Evolutionary conservation across 2,113 vertebrate species (phyloP).

Genomic region (Mormoops blainvillei): DNA sequence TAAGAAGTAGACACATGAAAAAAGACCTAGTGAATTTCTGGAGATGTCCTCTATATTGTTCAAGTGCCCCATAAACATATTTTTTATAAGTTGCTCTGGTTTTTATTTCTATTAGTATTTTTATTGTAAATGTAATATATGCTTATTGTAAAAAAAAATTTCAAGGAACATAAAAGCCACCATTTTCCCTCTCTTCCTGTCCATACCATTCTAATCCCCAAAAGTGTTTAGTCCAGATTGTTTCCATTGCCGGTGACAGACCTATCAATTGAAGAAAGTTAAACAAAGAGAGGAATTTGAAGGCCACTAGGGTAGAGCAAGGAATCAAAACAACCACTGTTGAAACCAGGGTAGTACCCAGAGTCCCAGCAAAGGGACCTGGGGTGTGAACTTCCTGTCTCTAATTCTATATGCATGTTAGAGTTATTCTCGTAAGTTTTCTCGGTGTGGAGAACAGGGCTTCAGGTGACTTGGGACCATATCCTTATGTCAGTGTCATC

Average conservation of each 20-base stretch:
- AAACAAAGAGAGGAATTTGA: background rate
- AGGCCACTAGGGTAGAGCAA: background rate
- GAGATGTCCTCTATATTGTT: background rate
- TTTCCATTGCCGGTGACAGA: background rate
- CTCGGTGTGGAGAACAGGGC: background rate
- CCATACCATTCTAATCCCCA: background rate
- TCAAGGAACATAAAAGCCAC: background rate
- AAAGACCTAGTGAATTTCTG: background rate
- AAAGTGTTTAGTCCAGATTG: background rate
- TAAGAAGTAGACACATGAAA: background rate
- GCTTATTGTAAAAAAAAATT: background rate
- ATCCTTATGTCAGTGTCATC: background rate
- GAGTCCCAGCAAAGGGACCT: background rate
- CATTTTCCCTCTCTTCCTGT: background rate
- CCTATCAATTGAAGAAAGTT: background rate
- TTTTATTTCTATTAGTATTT: background rate
- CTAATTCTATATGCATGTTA: background rate
- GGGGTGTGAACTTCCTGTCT: background rate
- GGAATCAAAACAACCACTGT: background rate
- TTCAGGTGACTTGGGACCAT: background rate
- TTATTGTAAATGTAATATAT: background rate
- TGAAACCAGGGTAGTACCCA: background rate
- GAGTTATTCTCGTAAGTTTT: background rate
- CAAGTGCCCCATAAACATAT: background rate
- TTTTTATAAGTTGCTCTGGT: background rate